These are phyloP conservation scores for Rallus crepitans DNA, from an alignment of 2,797 vertebrate species.

Conservation along the genomic window DNA sequence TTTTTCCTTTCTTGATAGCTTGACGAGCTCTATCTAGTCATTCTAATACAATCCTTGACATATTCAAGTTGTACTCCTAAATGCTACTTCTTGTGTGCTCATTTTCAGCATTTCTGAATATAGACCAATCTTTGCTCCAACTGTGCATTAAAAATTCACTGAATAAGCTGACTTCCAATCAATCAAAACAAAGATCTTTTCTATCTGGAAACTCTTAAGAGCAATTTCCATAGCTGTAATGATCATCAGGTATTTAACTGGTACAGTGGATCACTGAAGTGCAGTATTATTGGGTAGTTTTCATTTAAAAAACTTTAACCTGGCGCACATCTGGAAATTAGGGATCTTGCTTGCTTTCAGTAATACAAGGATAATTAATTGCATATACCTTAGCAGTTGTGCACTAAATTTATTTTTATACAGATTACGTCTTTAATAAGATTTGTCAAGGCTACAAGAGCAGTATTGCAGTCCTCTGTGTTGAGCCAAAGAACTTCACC, in stretches of 20 bases:
- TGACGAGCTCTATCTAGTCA: background rate
- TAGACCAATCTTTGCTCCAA: background rate
- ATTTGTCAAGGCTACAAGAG: background rate
- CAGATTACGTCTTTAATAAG: background rate
- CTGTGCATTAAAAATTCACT: background rate
- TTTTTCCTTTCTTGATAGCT: background rate
- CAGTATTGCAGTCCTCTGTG: background rate
- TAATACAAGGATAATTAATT: background rate
- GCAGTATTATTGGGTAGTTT: background rate
- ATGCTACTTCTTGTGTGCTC: background rate
- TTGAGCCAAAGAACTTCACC: background rate
- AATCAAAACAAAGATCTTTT: background rate
- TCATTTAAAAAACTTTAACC: background rate
- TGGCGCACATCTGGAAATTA: background rate
- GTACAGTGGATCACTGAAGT: background rate
- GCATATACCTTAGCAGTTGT: background rate
- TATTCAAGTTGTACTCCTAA: background rate
- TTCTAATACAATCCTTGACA: background rate
- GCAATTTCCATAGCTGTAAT: background rate
- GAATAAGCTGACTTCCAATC: background rate
- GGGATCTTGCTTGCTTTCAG: background rate
- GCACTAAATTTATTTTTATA: background rate
- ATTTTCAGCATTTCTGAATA: background rate
- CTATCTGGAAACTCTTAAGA: background rate
- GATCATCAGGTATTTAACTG: background rate